Conservation (phyloP, 2,797 vertebrate genomes). For the Botia almorhae region DNA sequence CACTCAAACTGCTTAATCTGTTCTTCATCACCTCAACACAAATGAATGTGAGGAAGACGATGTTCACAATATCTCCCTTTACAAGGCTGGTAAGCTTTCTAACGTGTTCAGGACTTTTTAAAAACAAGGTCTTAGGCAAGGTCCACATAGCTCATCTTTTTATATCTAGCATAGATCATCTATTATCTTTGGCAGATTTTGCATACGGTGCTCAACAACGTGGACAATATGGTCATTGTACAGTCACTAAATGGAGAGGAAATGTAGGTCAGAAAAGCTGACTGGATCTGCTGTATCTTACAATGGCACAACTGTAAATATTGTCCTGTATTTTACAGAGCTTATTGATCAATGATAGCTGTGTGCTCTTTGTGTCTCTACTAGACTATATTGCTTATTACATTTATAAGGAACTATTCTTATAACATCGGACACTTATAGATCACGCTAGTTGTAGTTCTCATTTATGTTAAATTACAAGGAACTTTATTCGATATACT, state of each 20-base stretch:
- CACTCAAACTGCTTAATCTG: slow-evolving; percentile 71
- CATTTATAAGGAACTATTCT: no score
- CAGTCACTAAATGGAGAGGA: slow-evolving; percentile 83
- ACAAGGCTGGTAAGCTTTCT: slow-evolving; percentile 87
- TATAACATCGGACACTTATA: no score
- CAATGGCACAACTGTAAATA: slow-evolving; percentile 99
- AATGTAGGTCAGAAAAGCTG: slow-evolving; percentile 84
- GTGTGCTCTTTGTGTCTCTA: no score
- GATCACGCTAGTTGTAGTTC: no score
- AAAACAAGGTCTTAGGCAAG: slow-evolving; percentile 75
- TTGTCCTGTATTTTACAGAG: slow-evolving; percentile 83
- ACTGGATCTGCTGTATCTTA: slow-evolving; percentile 88
- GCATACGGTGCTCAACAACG: slow-evolving; percentile 86
- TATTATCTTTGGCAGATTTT: slow-evolving; percentile 83
- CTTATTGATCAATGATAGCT: no score
- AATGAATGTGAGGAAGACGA: slow-evolving; percentile 57
- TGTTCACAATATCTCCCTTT: slow-evolving; percentile 75
- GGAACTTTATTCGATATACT: no score
- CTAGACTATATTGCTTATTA: no score
- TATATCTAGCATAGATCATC: slow-evolving; percentile 63
- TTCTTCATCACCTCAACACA: slow-evolving; percentile 65
- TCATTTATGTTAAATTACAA: no score
- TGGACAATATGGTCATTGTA: slow-evolving; percentile 82
- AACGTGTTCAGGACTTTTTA: slow-evolving; percentile 86
- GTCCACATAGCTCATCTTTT: slow-evolving; percentile 92